Conservation (phyloP, 2,888 invertebrate genomes). For the Neoascia interrupta region DNA sequence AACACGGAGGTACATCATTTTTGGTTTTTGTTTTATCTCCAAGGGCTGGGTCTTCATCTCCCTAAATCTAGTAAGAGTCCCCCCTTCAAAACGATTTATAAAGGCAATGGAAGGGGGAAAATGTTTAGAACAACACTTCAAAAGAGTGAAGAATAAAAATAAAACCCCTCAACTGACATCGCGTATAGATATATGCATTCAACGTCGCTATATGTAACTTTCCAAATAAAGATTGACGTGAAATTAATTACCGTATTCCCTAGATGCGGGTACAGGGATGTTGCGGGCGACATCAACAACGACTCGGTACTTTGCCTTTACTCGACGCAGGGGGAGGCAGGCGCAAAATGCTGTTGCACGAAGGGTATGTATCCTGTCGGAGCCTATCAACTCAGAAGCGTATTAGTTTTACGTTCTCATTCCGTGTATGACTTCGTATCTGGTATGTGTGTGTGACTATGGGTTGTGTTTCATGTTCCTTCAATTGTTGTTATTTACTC, state of each 20-base stretch:
- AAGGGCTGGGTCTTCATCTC: too few relatives aligned
- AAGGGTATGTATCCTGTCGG: slow-evolving; percentile 59
- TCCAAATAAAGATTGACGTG: slow-evolving; percentile 75
- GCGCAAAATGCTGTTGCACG: slow-evolving; percentile 29
- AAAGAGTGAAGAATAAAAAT: slow-evolving; percentile 8
- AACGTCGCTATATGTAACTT: slow-evolving; percentile 25
- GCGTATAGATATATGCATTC: slow-evolving; percentile 2
- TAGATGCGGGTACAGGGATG: slow-evolving; percentile 4
- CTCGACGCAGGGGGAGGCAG: too few relatives aligned
- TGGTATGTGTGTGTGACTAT: too few relatives aligned
- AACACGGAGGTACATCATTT: too few relatives aligned
- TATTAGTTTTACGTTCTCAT: slow-evolving; percentile 30
- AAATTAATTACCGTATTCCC: slow-evolving; percentile 72
- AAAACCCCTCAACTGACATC: slow-evolving; percentile 15
- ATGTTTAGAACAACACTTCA: too few relatives aligned
- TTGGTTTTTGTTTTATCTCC: too few relatives aligned
- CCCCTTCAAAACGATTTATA: too few relatives aligned
- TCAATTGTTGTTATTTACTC: too few relatives aligned
- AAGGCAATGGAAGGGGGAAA: too few relatives aligned
- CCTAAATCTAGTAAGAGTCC: too few relatives aligned
- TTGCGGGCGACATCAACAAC: background rate
- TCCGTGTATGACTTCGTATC: slow-evolving; percentile 3
- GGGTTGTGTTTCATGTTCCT: too few relatives aligned
- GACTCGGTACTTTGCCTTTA: too few relatives aligned
- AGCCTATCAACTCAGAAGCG: slow-evolving; percentile 52